Evolutionary conservation across 2,888 invertebrate genomes (phyloP), one percentile per base, ranked within the genome.

Genomic region (Achlya flavicornis): DNA sequence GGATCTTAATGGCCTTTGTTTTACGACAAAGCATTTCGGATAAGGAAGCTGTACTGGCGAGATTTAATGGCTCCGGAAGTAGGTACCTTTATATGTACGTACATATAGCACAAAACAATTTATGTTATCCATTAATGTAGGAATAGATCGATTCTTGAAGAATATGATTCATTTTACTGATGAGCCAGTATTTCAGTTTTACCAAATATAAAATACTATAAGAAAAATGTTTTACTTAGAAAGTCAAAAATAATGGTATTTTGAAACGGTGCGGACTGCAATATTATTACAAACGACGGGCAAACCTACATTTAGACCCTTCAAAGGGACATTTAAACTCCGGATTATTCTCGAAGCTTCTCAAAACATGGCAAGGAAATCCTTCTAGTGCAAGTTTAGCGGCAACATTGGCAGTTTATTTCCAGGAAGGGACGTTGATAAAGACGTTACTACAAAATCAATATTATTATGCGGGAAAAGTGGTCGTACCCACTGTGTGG

Each of bases 1-100:
- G 70, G 74, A 68, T 57, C 61, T 63, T 70, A 80, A 77, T 76
- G 75, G 74, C 71, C 73, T 83, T 80, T 79, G 81, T 85, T 83
- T 83, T 83, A 83, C 77, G 81, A 83, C 71, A 69, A 70, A 66
- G 71, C 73, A 74, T 73, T 19, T 72, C 62, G 77, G 74, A 78
- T 72, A 72, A 76, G 76, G 76, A 74, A 76, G 70, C 71, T 68
- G 64, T 61, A 35, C 67, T 33, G 53, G 48, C 62, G 62, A 75
- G 75, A 75, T 77, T 78, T 82, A 82, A 79, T 78, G 75, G 74
- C 65, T 69, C 57, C 43, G 60, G 60, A 60, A 60, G 41, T 60
- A 26, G 19, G 60, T 41, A 35, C 35, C 35, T 35, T 3, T 7
- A 26, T 38, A 41, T 32, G 57, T 26, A 41, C 12, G 41, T 61